Conservation (phyloP, 1,140 invertebrate genomes). For the Nylanderia fulva region DNA sequence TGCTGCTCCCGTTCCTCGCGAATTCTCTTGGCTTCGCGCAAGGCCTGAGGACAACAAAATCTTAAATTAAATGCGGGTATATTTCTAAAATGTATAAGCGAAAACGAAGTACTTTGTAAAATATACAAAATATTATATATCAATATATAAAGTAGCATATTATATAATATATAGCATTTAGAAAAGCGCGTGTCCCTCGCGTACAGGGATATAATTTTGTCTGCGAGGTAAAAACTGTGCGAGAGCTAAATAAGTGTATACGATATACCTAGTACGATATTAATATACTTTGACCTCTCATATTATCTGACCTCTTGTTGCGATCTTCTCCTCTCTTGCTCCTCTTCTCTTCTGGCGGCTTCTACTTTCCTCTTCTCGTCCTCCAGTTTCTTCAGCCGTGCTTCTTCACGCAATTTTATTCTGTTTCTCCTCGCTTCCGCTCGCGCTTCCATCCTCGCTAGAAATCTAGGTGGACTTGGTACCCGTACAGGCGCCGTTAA, state of each 20-base stretch:
- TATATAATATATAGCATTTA: constrained; percentile 11
- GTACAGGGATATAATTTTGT: constrained; percentile 40
- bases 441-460: constrained; percentile 78
- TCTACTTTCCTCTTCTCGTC: constrained; percentile 74
- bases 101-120: neutral
- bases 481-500: constrained; percentile 54
- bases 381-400: constrained; percentile 72
- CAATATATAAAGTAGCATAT: constrained; percentile 24
- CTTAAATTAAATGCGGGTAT: constrained; percentile 21
- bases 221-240: constrained; percentile 36
- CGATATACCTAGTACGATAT: constrained; percentile 32
- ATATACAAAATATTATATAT: constrained; percentile 12
- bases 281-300: constrained; percentile 62
- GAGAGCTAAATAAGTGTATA: constrained; percentile 31
- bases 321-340: constrained; percentile 71
- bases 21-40: constrained; percentile 76
- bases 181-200: constrained; percentile 11
- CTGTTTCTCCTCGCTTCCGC: constrained; percentile 74
- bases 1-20: constrained; percentile 77
- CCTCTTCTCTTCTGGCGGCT: constrained; percentile 64
- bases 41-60: constrained; percentile 68
- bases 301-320: constrained; percentile 73
- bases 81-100: constrained; percentile 26
- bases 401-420: constrained; percentile 72
- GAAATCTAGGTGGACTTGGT: constrained; percentile 79